A percentile compares a stretch with the other conserved stretches of the same genome.
Conservation (phyloP, 2,113 vertebrate genomes). For the Cynopterus brachyotis region DNA sequence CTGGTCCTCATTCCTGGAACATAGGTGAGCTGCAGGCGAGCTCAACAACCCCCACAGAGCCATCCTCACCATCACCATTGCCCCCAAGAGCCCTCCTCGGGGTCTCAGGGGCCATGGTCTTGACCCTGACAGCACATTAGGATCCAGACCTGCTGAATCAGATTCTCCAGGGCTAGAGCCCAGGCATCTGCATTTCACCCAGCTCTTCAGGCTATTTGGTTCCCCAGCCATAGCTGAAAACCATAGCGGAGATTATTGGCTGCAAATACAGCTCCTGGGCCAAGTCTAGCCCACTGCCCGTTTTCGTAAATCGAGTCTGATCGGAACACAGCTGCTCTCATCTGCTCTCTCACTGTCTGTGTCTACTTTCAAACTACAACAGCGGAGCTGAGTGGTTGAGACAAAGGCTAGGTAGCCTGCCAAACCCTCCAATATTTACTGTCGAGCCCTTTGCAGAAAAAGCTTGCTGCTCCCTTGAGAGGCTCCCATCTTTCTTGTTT, state of each 20-base stretch:
- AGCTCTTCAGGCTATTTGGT: background rate
- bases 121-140: background rate
- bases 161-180: background rate
- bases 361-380: background rate
- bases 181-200: background rate
- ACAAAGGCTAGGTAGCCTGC: background rate
- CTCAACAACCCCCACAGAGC: rapidly evolving
- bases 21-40: slow-evolving; percentile 7
- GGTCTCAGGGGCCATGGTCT: background rate
- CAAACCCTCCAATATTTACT: background rate
- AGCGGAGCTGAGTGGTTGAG: background rate
- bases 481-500: background rate
- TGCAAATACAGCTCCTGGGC: background rate
- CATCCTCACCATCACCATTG: rapidly evolving
- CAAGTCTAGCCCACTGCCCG: background rate
- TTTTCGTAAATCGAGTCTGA: background rate
- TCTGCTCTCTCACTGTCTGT: background rate
- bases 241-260: background rate
- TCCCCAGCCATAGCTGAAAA: background rate
- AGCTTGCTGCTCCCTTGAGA: too few species aligned
- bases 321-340: rapidly evolving
- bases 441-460: background rate
- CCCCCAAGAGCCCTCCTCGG: background rate
- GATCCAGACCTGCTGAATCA: background rate
- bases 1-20: background rate